These are phyloP conservation scores for Erythrocercus mccallii DNA, from an alignment of 2,113 vertebrate species.

Conservation along the genomic window DNA sequence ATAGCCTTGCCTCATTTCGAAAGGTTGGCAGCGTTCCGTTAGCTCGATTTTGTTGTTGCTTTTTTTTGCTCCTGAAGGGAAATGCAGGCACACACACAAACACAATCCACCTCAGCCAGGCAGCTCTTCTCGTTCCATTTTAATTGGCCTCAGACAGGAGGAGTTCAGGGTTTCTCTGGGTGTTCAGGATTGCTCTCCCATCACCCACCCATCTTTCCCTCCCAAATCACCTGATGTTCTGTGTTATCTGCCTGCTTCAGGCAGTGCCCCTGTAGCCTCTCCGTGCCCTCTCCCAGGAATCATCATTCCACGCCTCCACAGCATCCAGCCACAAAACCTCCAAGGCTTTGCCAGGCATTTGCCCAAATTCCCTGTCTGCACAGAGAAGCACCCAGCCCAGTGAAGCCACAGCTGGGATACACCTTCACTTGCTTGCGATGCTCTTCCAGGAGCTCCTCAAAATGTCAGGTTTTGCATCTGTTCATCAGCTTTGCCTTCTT, in stretches of 20 bases:
- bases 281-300: neutral
- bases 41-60: neutral
- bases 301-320: neutral
- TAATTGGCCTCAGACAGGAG: neutral
- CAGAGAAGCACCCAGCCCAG: neutral
- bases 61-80: neutral
- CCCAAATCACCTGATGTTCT: neutral
- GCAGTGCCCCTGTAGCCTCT: neutral
- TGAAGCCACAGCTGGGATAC: fast-evolving
- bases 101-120: neutral
- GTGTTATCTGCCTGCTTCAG: neutral
- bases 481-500: neutral
- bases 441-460: neutral
- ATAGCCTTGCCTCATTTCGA: neutral
- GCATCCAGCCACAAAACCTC: neutral
- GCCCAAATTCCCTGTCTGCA: neutral
- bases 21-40: neutral
- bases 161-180: neutral
- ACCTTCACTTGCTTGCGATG: fast-evolving
- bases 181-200: neutral
- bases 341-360: neutral
- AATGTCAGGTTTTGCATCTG: neutral
- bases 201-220: neutral
- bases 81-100: neutral
- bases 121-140: neutral